phyloP scores from a whole-genome alignment of 2,797 vertebrate genomes.

The Artibeus lituratus region DNA sequence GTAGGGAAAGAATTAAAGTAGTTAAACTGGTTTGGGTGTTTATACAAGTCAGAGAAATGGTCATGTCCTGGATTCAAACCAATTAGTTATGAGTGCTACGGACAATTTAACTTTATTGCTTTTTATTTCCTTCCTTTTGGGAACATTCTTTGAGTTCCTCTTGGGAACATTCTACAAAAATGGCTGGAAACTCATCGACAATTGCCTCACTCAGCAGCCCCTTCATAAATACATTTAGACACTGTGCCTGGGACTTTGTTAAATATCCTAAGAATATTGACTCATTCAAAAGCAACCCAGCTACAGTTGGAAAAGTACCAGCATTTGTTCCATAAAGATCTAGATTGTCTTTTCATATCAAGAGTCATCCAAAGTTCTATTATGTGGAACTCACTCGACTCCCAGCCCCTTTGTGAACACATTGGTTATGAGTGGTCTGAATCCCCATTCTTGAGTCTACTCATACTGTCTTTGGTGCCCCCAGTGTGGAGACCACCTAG shows the following conservation, averaged over 20 bases:
- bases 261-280: constrained; percentile 14
- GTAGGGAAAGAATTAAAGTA: not conserved
- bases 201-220: not conserved
- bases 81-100: not conserved
- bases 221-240: constrained; percentile 17
- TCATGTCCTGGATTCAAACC: not conserved
- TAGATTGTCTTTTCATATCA: not conserved
- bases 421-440: not conserved
- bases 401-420: not conserved
- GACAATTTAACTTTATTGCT: not conserved
- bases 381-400: not conserved
- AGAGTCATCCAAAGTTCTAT: not conserved
- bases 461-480: not conserved
- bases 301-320: not conserved
- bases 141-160: constrained; percentile 8
- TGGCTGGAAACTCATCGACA: not conserved
- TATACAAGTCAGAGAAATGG: constrained; percentile 13
- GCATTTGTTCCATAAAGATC: not conserved
- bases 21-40: constrained; percentile 10
- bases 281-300: constrained; percentile 27
- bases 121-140: not conserved
- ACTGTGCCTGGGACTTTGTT: not conserved
- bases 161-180: constrained; percentile 51
- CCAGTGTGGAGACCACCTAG: not conserved
- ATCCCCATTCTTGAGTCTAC: not conserved